Base-by-base conservation (phyloP, 2,113 vertebrate genomes). In the Naja naja region DNA sequence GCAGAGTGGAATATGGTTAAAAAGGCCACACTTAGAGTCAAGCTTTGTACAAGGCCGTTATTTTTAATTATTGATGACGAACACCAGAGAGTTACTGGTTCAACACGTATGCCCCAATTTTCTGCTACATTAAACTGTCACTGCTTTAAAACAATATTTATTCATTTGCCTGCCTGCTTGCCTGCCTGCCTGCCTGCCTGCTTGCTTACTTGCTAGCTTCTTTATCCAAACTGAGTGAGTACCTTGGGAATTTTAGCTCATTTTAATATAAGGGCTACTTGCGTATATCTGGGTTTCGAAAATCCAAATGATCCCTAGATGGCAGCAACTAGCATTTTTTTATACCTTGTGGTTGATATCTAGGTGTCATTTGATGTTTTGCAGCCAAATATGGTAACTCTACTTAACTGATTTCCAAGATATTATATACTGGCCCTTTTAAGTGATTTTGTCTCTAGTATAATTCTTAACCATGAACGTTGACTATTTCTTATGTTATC, bases 21-120 rank as follows among this genome's bases (percentile, higher is more conserved):
- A 81, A 92, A 93, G 60, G 92, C 95, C 60, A 39, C 54, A 93
- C 95, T 94, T 93, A 93, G 93, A 95, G 94, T 95, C 93, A 93
- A 95, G 88, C 74, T 47, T 93, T 69, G 43, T 69, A 92, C 90
- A 95, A 97, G 94, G 92, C 92, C 94, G 91, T 90, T 96, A 95
- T 96, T 97, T 97, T 96, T 97, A 97, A 97, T 97, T 96, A 97
- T 95, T 96, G 45, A 90, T 93, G 95, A 95, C 49, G 85, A 94
- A 95, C 91, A 85, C 90, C 86, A 87, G 52, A 91, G 85, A 91
- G 58, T 74, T 96, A 39, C 34, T 95, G 95, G 90, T 90, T 96
- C 93, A 94, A 94, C 91, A 94, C 94, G 58, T 93, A 96, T 91
- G 81, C 89, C 93, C 47, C 94, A 96, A 95, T 88, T 64, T 85